Percentiles rank a stretch among this genome's conserved stretches.
phyloP scores from a whole-genome alignment of 2,888 invertebrate species.

The Aphodius sticticus region DNA sequence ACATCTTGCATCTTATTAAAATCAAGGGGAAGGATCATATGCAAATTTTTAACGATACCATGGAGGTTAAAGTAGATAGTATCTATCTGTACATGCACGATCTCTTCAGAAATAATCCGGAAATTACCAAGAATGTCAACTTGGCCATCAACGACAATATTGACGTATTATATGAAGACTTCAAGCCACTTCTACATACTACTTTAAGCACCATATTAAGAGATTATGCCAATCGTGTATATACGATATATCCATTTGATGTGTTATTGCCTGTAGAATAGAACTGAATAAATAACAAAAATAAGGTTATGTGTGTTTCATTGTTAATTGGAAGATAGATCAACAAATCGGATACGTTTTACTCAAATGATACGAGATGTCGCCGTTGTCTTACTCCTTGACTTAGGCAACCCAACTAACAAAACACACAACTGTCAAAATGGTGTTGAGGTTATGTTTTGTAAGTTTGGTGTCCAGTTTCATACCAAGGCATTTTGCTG shows the following conservation, averaged over 20 bases:
- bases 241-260: conserved; percentile 45
- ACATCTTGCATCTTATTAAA: conserved; percentile 6
- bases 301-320: too few relatives aligned
- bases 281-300: background rate
- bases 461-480: too few relatives aligned
- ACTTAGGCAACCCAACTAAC: too few relatives aligned
- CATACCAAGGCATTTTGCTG: too few relatives aligned
- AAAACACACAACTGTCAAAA: too few relatives aligned
- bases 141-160: conserved; percentile 56
- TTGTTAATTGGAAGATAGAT: too few relatives aligned
- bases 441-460: too few relatives aligned
- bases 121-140: conserved; percentile 51
- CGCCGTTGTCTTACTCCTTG: too few relatives aligned
- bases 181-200: conserved; percentile 54
- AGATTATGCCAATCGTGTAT: conserved; percentile 44
- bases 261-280: conserved; percentile 45
- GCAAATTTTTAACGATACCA: conserved; percentile 37
- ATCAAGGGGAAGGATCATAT: background rate
- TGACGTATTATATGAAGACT: conserved; percentile 53
- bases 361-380: too few relatives aligned
- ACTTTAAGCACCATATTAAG: conserved; percentile 43
- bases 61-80: conserved; percentile 42
- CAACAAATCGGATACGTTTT: too few relatives aligned
- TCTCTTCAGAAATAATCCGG: conserved; percentile 48
- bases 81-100: conserved; percentile 45